phyloP scores from a whole-genome alignment of 1,140 invertebrate genomes.

The Papilio xuthus region DNA sequence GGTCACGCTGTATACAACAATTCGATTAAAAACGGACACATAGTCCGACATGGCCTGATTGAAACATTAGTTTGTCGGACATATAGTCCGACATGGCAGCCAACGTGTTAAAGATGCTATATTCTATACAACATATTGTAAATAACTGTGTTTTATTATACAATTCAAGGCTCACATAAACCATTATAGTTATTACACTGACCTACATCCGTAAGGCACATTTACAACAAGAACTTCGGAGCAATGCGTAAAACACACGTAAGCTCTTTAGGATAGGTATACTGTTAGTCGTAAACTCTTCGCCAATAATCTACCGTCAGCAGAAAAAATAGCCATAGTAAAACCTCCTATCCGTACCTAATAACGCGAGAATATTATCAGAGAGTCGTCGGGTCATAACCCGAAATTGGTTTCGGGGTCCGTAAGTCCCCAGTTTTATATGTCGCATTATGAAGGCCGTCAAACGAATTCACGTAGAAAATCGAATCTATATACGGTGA shows the following conservation, averaged over 20 bases:
- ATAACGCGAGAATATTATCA: constrained; percentile 73
- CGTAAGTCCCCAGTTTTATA: constrained; percentile 81
- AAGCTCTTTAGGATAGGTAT: constrained; percentile 55
- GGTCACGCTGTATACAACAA: too few relatives aligned
- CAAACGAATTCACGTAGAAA: constrained; percentile 82
- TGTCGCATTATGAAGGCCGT: constrained; percentile 81
- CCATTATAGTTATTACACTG: neutral
- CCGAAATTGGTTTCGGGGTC: constrained; percentile 81
- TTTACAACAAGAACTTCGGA: constrained; percentile 32
- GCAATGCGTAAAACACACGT: constrained; percentile 68
- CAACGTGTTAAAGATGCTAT: too few relatives aligned
- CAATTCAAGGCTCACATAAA: neutral
- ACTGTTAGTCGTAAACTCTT: constrained; percentile 67
- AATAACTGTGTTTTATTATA: neutral
- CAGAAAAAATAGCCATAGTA: constrained; percentile 71
- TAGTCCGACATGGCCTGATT: too few relatives aligned
- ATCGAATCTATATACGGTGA: constrained; percentile 81
- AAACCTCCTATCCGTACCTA: constrained; percentile 78
- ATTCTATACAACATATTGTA: neutral
- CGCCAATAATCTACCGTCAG: constrained; percentile 76
- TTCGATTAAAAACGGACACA: too few relatives aligned
- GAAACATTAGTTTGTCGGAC: too few relatives aligned
- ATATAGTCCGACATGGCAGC: too few relatives aligned
- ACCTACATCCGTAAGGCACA: neutral
- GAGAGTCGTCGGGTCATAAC: constrained; percentile 80